Percentiles rank a stretch among this genome's conserved stretches.
These are phyloP conservation scores for Pycnomerus fuliginosus DNA, from an alignment of 2,888 invertebrate species.

Conservation along the genomic window DNA sequence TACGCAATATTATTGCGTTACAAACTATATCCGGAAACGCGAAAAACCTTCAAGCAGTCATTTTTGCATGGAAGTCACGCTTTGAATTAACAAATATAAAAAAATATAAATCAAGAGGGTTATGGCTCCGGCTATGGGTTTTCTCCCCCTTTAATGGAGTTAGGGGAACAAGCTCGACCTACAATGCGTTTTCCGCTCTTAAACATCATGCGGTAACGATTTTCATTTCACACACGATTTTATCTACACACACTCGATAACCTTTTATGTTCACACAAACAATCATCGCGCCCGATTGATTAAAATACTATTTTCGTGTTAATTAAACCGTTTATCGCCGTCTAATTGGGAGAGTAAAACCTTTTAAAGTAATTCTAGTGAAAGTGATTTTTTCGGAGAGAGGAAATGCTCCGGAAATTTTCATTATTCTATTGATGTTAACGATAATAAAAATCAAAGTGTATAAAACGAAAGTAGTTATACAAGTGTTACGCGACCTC, in stretches of 20 bases:
- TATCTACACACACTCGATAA: slow-evolving; percentile 23
- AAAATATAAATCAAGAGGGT: slow-evolving; percentile 44
- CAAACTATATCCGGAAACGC: too few species aligned
- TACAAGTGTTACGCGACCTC: slow-evolving; percentile 31
- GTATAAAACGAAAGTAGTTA: slow-evolving; percentile 31
- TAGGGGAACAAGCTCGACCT: slow-evolving; percentile 23
- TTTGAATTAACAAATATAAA: slow-evolving; percentile 42
- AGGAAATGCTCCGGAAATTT: not conserved
- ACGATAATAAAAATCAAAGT: slow-evolving; percentile 22
- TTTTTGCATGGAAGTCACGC: slow-evolving; percentile 38
- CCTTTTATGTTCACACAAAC: slow-evolving; percentile 19
- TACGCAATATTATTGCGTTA: too few species aligned
- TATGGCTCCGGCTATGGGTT: slow-evolving; percentile 24
- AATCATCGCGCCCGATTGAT: slow-evolving; percentile 15
- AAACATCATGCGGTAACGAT: slow-evolving; percentile 33
- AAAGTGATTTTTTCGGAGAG: slow-evolving; percentile 1
- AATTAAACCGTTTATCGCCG: slow-evolving; percentile 15
- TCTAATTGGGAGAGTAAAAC: not conserved
- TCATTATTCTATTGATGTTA: too few species aligned
- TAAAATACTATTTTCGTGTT: slow-evolving; percentile 21
- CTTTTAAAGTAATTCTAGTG: slow-evolving; percentile 1
- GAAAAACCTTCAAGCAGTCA: too few species aligned
- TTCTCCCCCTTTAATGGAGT: slow-evolving; percentile 13
- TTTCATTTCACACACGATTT: slow-evolving; percentile 40
- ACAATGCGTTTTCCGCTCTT: slow-evolving; percentile 32